Evolutionary conservation across 2,113 vertebrate species (phyloP).

Genomic region (Parus major): DNA sequence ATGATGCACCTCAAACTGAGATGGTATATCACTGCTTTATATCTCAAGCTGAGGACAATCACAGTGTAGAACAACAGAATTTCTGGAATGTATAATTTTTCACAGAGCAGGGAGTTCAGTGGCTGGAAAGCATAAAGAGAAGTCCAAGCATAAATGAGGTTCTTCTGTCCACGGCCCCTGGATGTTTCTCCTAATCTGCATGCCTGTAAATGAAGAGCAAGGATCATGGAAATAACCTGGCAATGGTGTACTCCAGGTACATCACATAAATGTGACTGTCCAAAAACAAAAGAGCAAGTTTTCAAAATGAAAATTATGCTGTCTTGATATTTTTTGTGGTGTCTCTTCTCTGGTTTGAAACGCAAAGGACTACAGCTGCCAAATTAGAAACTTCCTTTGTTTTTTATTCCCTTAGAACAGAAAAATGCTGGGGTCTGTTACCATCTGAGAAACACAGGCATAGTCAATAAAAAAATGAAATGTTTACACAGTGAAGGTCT

Average conservation of each 20-base stretch:
- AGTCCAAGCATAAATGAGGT: neutral
- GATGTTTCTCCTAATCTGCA: neutral
- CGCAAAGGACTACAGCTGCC: neutral
- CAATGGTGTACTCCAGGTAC: neutral
- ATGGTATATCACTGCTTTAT: neutral
- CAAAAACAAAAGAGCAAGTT: neutral
- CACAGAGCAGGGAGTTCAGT: neutral
- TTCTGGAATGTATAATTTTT: neutral
- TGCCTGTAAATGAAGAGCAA: neutral
- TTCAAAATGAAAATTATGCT: neutral
- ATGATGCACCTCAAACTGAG: neutral
- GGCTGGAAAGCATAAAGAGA: neutral
- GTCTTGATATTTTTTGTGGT: neutral
- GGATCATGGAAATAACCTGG: neutral
- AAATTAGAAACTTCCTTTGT: neutral
- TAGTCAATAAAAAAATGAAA: neutral
- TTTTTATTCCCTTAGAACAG: neutral
- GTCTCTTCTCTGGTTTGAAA: neutral
- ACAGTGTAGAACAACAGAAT: neutral
- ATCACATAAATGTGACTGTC: neutral
- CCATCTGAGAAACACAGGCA: neutral
- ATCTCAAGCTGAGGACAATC: neutral
- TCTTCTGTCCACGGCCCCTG: neutral
- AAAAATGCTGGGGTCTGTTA: neutral
- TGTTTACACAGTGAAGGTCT: neutral